Conservation (phyloP, 1,140 invertebrate genomes). For the Neuroterus valhalla region DNA sequence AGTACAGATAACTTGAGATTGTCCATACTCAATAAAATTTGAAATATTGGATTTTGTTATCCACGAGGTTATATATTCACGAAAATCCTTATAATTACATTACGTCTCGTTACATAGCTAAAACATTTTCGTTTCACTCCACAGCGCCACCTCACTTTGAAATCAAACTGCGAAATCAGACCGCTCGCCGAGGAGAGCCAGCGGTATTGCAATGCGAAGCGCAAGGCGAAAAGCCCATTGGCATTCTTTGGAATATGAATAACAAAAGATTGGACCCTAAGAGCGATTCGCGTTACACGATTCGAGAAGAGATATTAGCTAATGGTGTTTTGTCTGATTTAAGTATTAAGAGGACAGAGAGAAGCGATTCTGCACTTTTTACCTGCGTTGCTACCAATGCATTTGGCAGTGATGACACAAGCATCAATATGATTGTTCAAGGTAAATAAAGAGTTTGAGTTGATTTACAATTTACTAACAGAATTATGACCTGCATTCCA, state of each 20-base stretch:
- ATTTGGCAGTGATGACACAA: slow-evolving; percentile 95
- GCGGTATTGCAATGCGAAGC: slow-evolving; percentile 95
- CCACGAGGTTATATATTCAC: too few relatives aligned
- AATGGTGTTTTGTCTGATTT: slow-evolving; percentile 92
- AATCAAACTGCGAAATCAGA: slow-evolving; percentile 93
- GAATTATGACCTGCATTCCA: too few relatives aligned
- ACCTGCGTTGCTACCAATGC: slow-evolving; percentile 96
- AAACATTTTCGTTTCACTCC: slow-evolving; percentile 51
- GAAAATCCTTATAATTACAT: neutral
- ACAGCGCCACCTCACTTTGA: slow-evolving; percentile 94
- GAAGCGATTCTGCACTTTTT: slow-evolving; percentile 93
- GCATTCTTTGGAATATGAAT: slow-evolving; percentile 97
- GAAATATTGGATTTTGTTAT: too few relatives aligned
- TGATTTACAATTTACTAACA: too few relatives aligned
- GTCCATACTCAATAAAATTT: too few relatives aligned
- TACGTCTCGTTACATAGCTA: slow-evolving; percentile 29
- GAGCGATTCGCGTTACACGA: slow-evolving; percentile 91
- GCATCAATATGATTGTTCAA: slow-evolving; percentile 96
- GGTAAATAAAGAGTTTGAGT: slow-evolving; percentile 75
- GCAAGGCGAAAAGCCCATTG: slow-evolving; percentile 97
- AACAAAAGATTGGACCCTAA: slow-evolving; percentile 92
- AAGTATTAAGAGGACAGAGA: slow-evolving; percentile 91
- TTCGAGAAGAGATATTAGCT: slow-evolving; percentile 90
- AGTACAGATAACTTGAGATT: neutral
- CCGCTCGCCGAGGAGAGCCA: slow-evolving; percentile 90